Evolutionary conservation across 2,797 vertebrate species (phyloP).

Genomic region (Sternotherus odoratus): DNA sequence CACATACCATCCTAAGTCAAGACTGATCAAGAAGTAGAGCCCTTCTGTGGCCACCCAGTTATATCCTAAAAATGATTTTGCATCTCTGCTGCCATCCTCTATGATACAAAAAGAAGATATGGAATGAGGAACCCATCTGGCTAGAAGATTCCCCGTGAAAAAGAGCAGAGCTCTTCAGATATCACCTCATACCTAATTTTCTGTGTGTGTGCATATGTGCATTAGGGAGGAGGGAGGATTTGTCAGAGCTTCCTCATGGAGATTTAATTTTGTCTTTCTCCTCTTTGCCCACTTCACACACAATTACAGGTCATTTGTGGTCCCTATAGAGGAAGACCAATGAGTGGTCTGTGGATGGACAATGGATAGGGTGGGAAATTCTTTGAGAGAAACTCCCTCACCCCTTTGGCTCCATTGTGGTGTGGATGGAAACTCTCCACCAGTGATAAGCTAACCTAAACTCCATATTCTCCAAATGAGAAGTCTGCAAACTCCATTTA

Average conservation of each 20-base stretch:
- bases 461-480: neutral
- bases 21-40: neutral
- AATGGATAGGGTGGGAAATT: neutral
- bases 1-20: neutral
- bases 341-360: neutral
- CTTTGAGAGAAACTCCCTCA: neutral
- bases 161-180: neutral
- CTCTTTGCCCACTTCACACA: neutral
- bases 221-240: neutral
- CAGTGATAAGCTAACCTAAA: neutral
- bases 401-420: neutral
- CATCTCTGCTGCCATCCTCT: neutral
- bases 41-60: neutral
- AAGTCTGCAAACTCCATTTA: neutral
- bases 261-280: neutral
- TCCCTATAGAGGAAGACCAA: neutral
- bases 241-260: neutral
- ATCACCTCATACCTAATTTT: neutral
- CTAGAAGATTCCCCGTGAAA: neutral
- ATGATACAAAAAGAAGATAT: neutral
- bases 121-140: neutral
- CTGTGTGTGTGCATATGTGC: too few relatives aligned
- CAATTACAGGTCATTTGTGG: neutral
- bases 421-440: neutral
- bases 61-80: neutral